phyloP scores from a whole-genome alignment of 2,888 invertebrate species.

The Agrilus biguttatus region DNA sequence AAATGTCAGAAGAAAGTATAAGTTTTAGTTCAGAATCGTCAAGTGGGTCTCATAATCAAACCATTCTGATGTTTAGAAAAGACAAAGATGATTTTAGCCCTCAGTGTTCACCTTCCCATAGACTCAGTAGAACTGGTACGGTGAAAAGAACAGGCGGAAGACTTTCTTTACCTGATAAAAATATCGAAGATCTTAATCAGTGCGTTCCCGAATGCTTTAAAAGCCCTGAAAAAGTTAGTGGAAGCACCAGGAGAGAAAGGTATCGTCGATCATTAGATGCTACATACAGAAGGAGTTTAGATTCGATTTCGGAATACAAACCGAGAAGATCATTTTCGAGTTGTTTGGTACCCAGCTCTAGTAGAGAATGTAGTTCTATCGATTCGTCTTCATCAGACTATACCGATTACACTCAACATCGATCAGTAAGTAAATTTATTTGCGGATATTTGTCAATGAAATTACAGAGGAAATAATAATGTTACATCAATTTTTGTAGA shows the following conservation, averaged over 20 bases:
- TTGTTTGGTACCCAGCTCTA: conserved; percentile 12
- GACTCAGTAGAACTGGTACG: conserved; percentile 23
- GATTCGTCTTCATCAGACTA: conserved; percentile 24
- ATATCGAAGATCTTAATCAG: no score
- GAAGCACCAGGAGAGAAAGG: conserved; percentile 4
- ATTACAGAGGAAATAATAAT: no score
- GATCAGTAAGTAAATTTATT: no score
- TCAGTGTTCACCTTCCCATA: conserved; percentile 21
- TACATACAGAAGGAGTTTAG: conserved; percentile 25
- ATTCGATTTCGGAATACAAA: conserved; percentile 30
- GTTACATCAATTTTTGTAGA: conserved; percentile 6
- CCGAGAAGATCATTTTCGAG: conserved; percentile 24
- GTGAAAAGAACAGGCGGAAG: conserved; percentile 20
- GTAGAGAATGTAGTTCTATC: conserved; percentile 18
- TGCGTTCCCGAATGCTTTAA: no score
- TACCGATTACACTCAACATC: conserved; percentile 18
- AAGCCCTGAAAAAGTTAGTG: no score
- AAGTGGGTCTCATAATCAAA: conserved; percentile 20
- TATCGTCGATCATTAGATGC: conserved; percentile 19
- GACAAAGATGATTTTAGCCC: conserved; percentile 21
- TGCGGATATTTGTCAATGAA: no score
- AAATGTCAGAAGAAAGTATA: conserved; percentile 14
- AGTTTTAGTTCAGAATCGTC: conserved; percentile 24
- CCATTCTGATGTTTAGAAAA: conserved; percentile 19
- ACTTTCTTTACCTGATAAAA: no score